These are phyloP conservation scores for Drosophila helvetica DNA, from an alignment of 2,888 invertebrate species.

Conservation along the genomic window DNA sequence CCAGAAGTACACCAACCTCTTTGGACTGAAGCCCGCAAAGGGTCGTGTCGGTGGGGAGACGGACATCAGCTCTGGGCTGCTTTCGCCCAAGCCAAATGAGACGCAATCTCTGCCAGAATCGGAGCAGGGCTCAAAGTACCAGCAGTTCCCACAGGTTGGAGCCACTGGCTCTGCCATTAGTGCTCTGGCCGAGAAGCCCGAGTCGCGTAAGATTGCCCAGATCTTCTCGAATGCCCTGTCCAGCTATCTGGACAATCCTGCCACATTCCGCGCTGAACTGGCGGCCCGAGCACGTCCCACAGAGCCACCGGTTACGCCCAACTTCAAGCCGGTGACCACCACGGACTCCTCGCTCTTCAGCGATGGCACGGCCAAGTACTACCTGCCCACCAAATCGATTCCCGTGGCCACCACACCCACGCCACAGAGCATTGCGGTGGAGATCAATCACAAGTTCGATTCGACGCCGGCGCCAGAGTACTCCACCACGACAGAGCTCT, in stretches of 20 bases:
- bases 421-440: constrained; percentile 87
- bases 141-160: constrained; percentile 81
- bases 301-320: constrained; percentile 86
- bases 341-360: constrained; percentile 72
- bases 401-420: constrained; percentile 83
- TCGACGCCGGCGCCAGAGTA: constrained; percentile 69
- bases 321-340: constrained; percentile 64
- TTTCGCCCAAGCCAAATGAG: constrained; percentile 46
- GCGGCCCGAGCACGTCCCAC: constrained; percentile 90
- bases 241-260: constrained; percentile 92
- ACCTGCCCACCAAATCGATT: constrained; percentile 76
- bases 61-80: constrained; percentile 82
- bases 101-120: constrained; percentile 30
- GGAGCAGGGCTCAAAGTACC: constrained; percentile 38
- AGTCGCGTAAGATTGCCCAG: constrained; percentile 91
- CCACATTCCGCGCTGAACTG: constrained; percentile 90
- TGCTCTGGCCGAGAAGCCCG: constrained; percentile 85
- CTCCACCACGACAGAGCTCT: constrained; percentile 80
- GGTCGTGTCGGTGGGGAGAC: constrained; percentile 82
- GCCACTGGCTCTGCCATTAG: constrained; percentile 87
- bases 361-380: constrained; percentile 79
- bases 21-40: constrained; percentile 72
- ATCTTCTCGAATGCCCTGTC: constrained; percentile 93
- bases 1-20: constrained; percentile 79
- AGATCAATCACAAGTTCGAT: constrained; percentile 77